A percentile compares a stretch with the other conserved stretches of the same genome.
Evolutionary conservation across 92 coral and sea anemone species (phyloP).

Genomic region (Porites evermanni): DNA sequence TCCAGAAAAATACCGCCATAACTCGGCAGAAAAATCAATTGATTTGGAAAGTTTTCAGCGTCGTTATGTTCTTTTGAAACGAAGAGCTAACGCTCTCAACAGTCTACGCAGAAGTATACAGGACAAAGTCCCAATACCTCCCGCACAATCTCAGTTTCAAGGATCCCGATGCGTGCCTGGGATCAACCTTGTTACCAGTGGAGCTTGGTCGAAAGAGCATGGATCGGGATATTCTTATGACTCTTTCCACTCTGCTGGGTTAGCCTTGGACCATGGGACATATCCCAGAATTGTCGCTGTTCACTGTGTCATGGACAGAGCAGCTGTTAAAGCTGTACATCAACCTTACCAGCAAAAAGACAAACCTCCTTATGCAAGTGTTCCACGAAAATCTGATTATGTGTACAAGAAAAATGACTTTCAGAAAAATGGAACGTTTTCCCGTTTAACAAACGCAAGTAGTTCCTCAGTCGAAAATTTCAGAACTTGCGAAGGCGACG

Average conservation of each 20-base stretch:
- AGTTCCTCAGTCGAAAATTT: not conserved
- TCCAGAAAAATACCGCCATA: not conserved
- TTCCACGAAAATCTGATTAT: not conserved
- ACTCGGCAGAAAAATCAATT: not conserved
- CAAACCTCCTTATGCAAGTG: not conserved
- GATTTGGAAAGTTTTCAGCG: not conserved
- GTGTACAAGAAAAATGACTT: not conserved
- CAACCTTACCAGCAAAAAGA: too few relatives aligned
- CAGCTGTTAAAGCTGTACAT: not conserved
- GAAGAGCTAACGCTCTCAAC: not conserved
- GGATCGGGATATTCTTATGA: not conserved
- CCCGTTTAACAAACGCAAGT: not conserved
- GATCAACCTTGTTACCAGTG: not conserved
- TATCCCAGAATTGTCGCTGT: conserved; percentile 42
- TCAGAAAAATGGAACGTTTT: not conserved
- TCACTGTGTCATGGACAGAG: conserved; percentile 2
- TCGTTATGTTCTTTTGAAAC: not conserved
- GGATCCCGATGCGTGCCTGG: not conserved
- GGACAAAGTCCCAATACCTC: not conserved
- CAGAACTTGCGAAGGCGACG: not conserved
- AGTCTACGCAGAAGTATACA: not conserved
- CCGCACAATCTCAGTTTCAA: not conserved
- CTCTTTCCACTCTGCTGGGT: conserved; percentile 26
- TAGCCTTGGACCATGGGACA: conserved; percentile 32
- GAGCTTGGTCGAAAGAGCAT: not conserved